Conservation (phyloP, 2,888 invertebrate species). For the Zeuzera pyrina region DNA sequence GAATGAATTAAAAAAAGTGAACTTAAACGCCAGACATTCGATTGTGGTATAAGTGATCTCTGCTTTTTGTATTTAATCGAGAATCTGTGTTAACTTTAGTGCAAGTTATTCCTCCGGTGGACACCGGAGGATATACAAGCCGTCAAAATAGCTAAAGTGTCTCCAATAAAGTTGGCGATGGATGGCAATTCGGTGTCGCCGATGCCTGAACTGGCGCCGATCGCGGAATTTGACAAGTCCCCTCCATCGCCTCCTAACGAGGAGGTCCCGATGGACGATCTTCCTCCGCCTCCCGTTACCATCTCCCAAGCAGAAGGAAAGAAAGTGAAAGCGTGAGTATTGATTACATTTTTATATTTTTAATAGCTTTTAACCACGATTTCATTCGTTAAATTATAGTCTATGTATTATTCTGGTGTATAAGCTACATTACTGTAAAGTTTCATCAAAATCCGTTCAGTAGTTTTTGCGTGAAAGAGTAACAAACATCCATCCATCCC, state of each 20-base stretch:
- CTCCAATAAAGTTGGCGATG: constrained; percentile 75
- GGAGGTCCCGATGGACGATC: constrained; percentile 76
- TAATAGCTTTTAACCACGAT: too few relatives aligned
- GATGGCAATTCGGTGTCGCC: constrained; percentile 80
- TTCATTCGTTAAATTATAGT: too few relatives aligned
- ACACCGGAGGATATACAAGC: constrained; percentile 30
- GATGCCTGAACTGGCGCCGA: constrained; percentile 78
- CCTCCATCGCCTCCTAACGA: constrained; percentile 77
- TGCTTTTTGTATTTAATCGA: too few relatives aligned
- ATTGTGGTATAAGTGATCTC: too few relatives aligned
- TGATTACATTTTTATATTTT: neutral
- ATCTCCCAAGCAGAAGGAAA: constrained; percentile 73
- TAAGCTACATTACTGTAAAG: too few relatives aligned
- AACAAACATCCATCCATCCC: too few relatives aligned
- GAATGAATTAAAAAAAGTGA: too few relatives aligned
- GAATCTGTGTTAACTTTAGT: too few relatives aligned
- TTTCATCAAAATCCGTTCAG: too few relatives aligned
- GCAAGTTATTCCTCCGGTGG: constrained; percentile 39
- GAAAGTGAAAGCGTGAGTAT: constrained; percentile 65
- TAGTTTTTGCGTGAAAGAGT: too few relatives aligned
- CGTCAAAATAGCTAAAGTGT: constrained; percentile 63
- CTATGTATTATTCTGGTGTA: too few relatives aligned
- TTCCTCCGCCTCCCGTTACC: constrained; percentile 76
- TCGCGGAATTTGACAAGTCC: constrained; percentile 80
- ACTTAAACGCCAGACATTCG: too few relatives aligned